Evolutionary conservation across 1,140 invertebrate genomes (phyloP), one percentile per base, ranked within the genome.

Genomic region (Ridgeia piscesae): DNA sequence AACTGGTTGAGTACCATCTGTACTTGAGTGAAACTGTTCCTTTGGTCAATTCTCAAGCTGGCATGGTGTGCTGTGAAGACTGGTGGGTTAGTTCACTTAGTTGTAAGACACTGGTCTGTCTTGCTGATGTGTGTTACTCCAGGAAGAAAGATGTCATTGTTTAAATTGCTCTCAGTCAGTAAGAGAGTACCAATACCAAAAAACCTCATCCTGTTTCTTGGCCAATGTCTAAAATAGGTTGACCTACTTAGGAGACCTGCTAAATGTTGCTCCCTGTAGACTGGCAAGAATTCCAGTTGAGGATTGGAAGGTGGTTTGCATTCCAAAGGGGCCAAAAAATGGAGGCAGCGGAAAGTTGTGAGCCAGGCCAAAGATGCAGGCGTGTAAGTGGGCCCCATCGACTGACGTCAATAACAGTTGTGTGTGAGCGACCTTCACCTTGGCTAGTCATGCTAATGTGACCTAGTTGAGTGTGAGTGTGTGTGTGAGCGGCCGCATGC

Each of bases 401-500:
- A 77, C 58, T 77, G 58, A 77, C 58, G 58, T 77, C 58, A 77
- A 77, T 77, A 77, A 77, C 58, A 77, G 58, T 77, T 77, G 58
- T 77, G 58, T 77, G 58, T 27, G 58, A 77, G 27, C 58, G 2
- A 21, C 58, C 58, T 77, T 77, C 58, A 77, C 58, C 58, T 77
- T 77, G 58, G 58, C 58, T 77, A 77, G 58, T 77, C 58, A 77
- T 77, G 58, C 58, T 77, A 77, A 77, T 77, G 58, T 77, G 58
- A 77, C 58, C 58, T 77, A 77, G 58, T 77, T 77, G 58, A 77
- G 58, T 77, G 58, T 21, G 58, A 77, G 58, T 77, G 58, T 31
- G 4, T 77, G 58, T 77, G 58, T 77, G 58, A 14, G 58, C 58
- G 8, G 58, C 58, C 11, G 58, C 58, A 21, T 77, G 58, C 58